Percentiles rank a stretch among this genome's conserved stretches.
Conservation (phyloP, 1,140 invertebrate species). For the Sipha flava region DNA sequence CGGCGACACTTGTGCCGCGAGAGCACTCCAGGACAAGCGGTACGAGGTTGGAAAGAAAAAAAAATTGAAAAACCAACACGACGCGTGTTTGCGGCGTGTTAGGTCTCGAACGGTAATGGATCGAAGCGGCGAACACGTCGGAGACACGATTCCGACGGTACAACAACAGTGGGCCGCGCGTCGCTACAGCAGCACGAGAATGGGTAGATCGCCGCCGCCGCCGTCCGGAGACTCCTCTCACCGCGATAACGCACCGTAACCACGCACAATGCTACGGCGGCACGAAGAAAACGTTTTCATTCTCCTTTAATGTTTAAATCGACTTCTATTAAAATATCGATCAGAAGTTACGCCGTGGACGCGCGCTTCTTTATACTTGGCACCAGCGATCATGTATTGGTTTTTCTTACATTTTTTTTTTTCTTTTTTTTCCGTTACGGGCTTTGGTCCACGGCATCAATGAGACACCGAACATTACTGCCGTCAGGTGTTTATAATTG, state of each 20-base stretch:
- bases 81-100: not conserved
- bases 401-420: too few species aligned
- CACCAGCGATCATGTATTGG: too few species aligned
- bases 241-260: conserved; percentile 21
- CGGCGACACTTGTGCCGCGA: too few species aligned
- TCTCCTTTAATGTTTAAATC: not conserved
- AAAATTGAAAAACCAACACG: not conserved
- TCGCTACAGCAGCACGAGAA: not conserved
- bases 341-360: too few species aligned
- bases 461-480: too few species aligned
- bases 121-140: not conserved
- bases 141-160: not conserved
- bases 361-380: too few species aligned
- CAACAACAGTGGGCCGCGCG: not conserved
- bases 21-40: too few species aligned
- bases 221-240: not conserved
- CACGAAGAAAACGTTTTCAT: not conserved
- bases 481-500: too few species aligned
- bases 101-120: conserved; percentile 5
- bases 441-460: too few species aligned
- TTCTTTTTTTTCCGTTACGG: too few species aligned
- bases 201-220: not conserved
- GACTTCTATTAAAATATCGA: not conserved
- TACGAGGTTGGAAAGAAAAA: not conserved
- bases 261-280: not conserved